Evolutionary conservation across 2,888 invertebrate genomes (phyloP).

Genomic region (Acleris literana): DNA sequence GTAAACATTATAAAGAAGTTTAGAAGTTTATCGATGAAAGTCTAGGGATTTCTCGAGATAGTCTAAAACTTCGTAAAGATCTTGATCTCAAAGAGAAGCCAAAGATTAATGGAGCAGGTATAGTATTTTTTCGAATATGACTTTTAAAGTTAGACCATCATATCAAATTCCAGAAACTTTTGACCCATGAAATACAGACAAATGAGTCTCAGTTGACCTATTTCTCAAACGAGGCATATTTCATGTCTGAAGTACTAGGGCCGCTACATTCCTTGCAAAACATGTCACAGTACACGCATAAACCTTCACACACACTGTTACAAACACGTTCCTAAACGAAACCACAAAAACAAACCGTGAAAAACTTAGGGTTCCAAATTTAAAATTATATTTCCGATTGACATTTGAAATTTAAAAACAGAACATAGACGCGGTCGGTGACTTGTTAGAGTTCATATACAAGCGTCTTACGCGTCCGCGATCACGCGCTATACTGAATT

Average conservation of each 20-base stretch:
- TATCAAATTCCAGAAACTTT: neutral
- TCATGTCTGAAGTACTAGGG: constrained; percentile 31
- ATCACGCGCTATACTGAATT: constrained; percentile 77
- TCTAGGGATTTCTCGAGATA: too few species aligned
- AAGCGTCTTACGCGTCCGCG: constrained; percentile 60
- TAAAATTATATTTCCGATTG: constrained; percentile 5
- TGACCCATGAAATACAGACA: constrained; percentile 15
- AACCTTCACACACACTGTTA: constrained; percentile 27
- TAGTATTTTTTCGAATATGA: too few species aligned
- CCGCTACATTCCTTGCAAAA: constrained; percentile 5
- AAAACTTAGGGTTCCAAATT: constrained; percentile 20
- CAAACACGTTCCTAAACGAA: constrained; percentile 29
- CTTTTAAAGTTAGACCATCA: too few species aligned
- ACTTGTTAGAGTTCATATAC: constrained; percentile 37
- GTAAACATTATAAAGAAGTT: neutral
- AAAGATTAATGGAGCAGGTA: too few species aligned
- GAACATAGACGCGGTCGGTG: constrained; percentile 25
- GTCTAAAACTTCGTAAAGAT: too few species aligned
- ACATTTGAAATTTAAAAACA: constrained; percentile 23
- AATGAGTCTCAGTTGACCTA: constrained; percentile 23
- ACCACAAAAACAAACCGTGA: constrained; percentile 34
- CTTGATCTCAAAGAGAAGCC: too few species aligned
- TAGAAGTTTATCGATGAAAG: too few species aligned
- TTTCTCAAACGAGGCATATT: constrained; percentile 22
- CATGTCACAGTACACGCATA: constrained; percentile 11